phyloP scores from a whole-genome alignment of 2,797 vertebrate species.

The Columba guinea region DNA sequence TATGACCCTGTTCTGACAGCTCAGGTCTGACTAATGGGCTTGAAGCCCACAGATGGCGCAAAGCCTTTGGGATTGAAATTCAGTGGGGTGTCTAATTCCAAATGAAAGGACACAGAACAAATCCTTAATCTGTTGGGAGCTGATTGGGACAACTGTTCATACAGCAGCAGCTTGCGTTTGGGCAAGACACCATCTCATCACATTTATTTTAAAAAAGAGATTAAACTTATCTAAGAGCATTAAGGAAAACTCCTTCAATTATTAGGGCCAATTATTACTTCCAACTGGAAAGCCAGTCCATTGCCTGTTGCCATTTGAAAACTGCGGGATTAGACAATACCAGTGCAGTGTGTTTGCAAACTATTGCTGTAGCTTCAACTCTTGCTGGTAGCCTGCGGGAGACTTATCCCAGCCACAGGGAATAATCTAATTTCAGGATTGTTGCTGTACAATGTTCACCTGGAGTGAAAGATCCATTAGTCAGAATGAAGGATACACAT shows the following conservation, averaged over 20 bases:
- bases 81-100: slow-evolving; percentile 34
- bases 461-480: not conserved
- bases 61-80: slow-evolving; percentile 21
- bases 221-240: slow-evolving; percentile 26
- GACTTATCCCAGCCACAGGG: not conserved
- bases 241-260: slow-evolving; percentile 12
- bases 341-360: not conserved
- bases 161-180: slow-evolving; percentile 19
- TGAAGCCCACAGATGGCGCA: slow-evolving; percentile 44
- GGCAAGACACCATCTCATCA: not conserved
- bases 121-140: slow-evolving; percentile 56
- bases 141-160: slow-evolving; percentile 26
- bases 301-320: not conserved
- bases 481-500: not conserved
- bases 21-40: slow-evolving; percentile 29
- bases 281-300: not conserved
- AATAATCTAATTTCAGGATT: not conserved
- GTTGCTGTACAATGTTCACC: not conserved
- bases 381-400: not conserved
- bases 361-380: not conserved
- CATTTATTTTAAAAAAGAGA: not conserved
- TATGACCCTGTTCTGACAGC: not conserved
- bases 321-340: not conserved
- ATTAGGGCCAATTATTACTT: not conserved
- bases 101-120: slow-evolving; percentile 31